A percentile compares a stretch with the other conserved stretches of the same genome.
Evolutionary conservation across 2,113 vertebrate species (phyloP).

Genomic region (Oncorhynchus nerka): DNA sequence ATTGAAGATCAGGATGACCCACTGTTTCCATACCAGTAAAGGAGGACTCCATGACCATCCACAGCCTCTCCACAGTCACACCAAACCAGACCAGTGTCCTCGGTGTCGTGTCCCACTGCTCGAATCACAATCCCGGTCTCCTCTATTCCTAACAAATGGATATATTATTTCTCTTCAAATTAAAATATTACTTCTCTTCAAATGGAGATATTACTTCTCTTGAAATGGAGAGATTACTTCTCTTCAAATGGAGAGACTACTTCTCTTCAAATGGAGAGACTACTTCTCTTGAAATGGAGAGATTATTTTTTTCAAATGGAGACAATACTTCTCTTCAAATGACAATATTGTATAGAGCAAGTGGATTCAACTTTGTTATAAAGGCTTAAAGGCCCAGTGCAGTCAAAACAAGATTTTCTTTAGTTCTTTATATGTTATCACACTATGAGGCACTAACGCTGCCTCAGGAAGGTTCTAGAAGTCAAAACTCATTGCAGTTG

Average conservation of each 20-base stretch:
- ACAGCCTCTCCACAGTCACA: not conserved
- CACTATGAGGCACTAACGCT: too few species aligned
- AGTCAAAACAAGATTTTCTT: too few species aligned
- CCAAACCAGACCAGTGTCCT: not conserved
- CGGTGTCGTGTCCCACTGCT: not conserved
- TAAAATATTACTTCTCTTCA: not conserved
- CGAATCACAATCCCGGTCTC: not conserved
- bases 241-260: too few species aligned
- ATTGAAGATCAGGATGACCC: slow-evolving; percentile 51
- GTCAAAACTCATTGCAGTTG: too few species aligned
- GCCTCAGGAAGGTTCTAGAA: too few species aligned
- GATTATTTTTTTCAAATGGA: too few species aligned
- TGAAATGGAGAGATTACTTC: too few species aligned
- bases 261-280: too few species aligned
- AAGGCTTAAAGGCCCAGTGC: slow-evolving; percentile 23
- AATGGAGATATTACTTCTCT: not conserved
- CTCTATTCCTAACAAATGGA: not conserved
- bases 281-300: too few species aligned
- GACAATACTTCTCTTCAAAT: too few species aligned
- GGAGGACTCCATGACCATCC: not conserved
- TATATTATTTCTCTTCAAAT: not conserved
- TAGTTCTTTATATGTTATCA: too few species aligned
- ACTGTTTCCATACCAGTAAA: slow-evolving; percentile 3
- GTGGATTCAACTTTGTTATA: slow-evolving; percentile 14
- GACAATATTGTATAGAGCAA: not conserved